Evolutionary conservation across 2,113 vertebrate genomes (phyloP).

Genomic region (Pelusios castaneus): DNA sequence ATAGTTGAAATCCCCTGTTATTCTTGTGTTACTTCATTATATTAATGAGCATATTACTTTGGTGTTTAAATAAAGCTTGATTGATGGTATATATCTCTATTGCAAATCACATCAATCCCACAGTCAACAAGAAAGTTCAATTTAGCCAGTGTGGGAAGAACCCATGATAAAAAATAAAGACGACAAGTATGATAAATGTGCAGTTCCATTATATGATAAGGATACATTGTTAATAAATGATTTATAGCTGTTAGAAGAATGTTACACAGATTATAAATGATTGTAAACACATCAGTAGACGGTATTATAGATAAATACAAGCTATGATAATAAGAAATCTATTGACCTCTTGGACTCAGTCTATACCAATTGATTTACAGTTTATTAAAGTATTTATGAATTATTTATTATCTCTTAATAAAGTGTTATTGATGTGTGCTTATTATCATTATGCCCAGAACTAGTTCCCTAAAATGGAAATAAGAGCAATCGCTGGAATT

Average conservation of each 20-base stretch:
- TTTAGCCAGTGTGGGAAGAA: background rate
- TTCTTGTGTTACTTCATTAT: background rate
- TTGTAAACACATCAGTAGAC: background rate
- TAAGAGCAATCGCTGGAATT: too few species aligned
- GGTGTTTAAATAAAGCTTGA: background rate
- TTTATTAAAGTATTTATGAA: too few species aligned
- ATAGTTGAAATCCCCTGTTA: background rate
- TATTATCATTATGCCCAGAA: too few species aligned
- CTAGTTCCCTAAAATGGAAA: too few species aligned
- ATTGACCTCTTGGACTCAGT: background rate
- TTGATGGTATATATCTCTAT: background rate
- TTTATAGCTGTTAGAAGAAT: background rate
- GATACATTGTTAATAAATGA: background rate
- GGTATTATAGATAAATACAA: background rate
- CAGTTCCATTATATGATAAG: background rate
- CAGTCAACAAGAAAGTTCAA: background rate
- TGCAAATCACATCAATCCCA: background rate
- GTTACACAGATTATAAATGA: background rate
- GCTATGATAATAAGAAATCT: background rate
- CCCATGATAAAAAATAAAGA: background rate
- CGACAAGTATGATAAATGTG: background rate
- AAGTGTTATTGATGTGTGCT: too few species aligned
- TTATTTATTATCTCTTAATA: too few species aligned
- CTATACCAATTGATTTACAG: background rate
- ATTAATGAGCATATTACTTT: background rate